Evolutionary conservation across 2,888 invertebrate species (phyloP).

Genomic region (Drosophila aldrichi): DNA sequence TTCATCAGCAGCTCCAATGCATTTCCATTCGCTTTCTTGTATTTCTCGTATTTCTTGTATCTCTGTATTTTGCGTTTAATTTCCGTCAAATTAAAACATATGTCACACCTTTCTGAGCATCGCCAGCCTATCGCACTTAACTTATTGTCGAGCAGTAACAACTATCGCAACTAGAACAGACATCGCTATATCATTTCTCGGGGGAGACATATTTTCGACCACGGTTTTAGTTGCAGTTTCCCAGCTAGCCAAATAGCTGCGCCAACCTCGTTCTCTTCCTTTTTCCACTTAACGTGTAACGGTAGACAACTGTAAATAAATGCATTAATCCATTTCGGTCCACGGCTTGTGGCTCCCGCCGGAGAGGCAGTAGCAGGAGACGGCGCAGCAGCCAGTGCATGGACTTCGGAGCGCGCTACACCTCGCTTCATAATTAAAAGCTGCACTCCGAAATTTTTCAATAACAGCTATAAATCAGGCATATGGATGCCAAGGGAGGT

Average conservation of each 20-base stretch:
- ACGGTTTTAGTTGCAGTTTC: constrained; percentile 27
- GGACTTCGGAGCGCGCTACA: constrained; percentile 28
- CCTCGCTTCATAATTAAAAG: constrained; percentile 80
- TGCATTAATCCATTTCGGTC: constrained; percentile 40
- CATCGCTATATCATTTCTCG: constrained; percentile 34
- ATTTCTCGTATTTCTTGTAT: constrained; percentile 10
- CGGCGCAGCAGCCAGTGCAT: constrained; percentile 8
- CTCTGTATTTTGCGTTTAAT: constrained; percentile 41
- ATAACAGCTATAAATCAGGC: constrained; percentile 85
- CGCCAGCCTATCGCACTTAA: constrained; percentile 18
- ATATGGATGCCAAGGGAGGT: constrained; percentile 81
- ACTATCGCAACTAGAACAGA: neutral
- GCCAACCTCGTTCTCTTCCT: neutral
- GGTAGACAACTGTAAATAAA: constrained; percentile 33
- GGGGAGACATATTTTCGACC: constrained; percentile 51
- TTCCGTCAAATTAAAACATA: constrained; percentile 68
- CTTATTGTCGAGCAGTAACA: constrained; percentile 17
- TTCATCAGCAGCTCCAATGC: constrained; percentile 27
- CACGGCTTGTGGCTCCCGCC: constrained; percentile 27
- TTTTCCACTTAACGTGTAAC: neutral
- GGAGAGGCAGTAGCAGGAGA: constrained; percentile 31
- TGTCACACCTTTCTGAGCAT: constrained; percentile 25
- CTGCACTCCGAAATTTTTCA: constrained; percentile 83
- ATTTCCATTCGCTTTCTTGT: neutral
- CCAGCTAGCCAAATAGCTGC: neutral